Percentiles rank a stretch among this genome's conserved stretches.
Evolutionary conservation across 1,140 invertebrate genomes (phyloP).

Genomic region (Philopotamus ludificatus): DNA sequence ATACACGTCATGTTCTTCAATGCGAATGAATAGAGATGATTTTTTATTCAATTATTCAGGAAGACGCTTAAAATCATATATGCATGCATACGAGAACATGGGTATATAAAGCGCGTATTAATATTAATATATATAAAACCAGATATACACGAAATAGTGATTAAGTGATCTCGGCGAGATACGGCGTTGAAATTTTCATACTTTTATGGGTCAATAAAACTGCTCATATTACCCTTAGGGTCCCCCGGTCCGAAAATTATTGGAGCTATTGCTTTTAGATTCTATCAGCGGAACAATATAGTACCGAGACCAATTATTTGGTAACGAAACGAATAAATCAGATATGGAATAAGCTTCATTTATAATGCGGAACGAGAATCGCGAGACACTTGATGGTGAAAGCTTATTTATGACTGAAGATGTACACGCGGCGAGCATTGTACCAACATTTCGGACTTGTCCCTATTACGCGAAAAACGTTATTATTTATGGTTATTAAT

Average conservation of each 20-base stretch:
- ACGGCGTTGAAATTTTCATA: background rate
- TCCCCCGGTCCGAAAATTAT: background rate
- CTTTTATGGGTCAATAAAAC: slow-evolving; percentile 5
- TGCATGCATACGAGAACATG: no score
- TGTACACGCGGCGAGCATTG: no score
- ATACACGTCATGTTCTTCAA: no score
- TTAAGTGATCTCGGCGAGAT: background rate
- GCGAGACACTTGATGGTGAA: slow-evolving; percentile 6
- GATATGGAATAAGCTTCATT: slow-evolving; percentile 7
- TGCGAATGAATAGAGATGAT: no score
- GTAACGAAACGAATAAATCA: slow-evolving; percentile 10
- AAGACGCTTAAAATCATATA: no score
- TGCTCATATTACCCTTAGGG: background rate
- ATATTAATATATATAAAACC: no score
- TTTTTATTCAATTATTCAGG: no score
- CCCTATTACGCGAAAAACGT: no score
- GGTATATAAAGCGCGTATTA: no score
- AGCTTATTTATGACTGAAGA: slow-evolving; percentile 8
- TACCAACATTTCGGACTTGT: no score
- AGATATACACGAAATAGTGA: slow-evolving; percentile 2
- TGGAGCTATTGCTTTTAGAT: slow-evolving; percentile 12
- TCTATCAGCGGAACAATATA: slow-evolving; percentile 8
- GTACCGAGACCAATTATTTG: slow-evolving; percentile 9
- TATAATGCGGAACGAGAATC: slow-evolving; percentile 12
- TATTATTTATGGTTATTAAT: no score